Conservation (phyloP, 2,797 vertebrate genomes). For the Bryconaethiops microstoma region DNA sequence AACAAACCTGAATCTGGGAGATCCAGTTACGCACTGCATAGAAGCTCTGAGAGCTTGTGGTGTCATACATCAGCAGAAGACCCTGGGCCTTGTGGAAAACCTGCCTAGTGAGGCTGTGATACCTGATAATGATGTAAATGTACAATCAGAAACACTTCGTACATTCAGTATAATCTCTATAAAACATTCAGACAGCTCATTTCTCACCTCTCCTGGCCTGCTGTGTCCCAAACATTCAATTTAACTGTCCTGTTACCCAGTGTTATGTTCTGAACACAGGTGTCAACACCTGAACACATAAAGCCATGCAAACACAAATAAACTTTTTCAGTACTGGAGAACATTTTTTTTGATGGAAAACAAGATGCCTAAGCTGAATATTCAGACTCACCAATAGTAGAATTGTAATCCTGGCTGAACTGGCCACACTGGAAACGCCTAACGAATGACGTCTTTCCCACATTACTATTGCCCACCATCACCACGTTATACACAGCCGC, state of each 20-base stretch:
- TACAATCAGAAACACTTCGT: slow-evolving; percentile 9
- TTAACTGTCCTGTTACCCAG: slow-evolving; percentile 81
- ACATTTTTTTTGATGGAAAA: neutral
- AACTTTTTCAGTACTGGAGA: neutral
- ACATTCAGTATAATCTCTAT: neutral
- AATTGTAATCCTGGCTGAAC: slow-evolving; percentile 71
- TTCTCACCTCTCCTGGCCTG: slow-evolving; percentile 90
- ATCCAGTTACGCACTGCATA: slow-evolving; percentile 86
- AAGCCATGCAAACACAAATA: slow-evolving; percentile 9
- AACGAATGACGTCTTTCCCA: slow-evolving; percentile 94
- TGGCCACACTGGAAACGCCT: slow-evolving; percentile 76
- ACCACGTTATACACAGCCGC: slow-evolving; percentile 81
- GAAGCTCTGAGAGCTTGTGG: slow-evolving; percentile 84
- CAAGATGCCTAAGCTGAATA: slow-evolving; percentile 6
- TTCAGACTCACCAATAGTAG: slow-evolving; percentile 84
- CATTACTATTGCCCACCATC: slow-evolving; percentile 87
- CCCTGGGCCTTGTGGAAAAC: slow-evolving; percentile 89
- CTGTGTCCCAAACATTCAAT: slow-evolving; percentile 94
- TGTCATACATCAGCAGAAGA: slow-evolving; percentile 92
- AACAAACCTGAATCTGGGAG: slow-evolving; percentile 82
- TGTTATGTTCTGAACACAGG: slow-evolving; percentile 78
- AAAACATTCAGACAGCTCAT: neutral
- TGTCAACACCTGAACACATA: slow-evolving; percentile 85
- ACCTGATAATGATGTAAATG: slow-evolving; percentile 73
- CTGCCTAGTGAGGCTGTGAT: slow-evolving; percentile 89